Evolutionary conservation across 2,888 invertebrate species (phyloP).

Genomic region (Abrostola tripartita): DNA sequence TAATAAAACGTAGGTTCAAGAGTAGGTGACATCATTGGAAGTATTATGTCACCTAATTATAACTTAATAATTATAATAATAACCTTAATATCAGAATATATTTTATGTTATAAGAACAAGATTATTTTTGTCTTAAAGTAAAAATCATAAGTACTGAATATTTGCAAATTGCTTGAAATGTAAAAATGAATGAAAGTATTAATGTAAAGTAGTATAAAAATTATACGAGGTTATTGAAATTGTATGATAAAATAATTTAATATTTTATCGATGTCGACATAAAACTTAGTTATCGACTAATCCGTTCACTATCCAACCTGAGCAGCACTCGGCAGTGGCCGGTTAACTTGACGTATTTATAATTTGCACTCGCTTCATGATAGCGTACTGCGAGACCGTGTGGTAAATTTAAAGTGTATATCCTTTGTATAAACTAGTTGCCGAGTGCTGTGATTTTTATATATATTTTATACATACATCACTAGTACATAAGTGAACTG

Average conservation of each 20-base stretch:
- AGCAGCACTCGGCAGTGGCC: conserved; percentile 34
- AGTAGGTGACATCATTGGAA: too few species aligned
- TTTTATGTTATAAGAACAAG: too few species aligned
- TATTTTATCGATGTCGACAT: conserved; percentile 21
- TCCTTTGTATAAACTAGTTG: conserved; percentile 37
- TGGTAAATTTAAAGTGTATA: conserved; percentile 46
- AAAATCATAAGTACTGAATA: too few species aligned
- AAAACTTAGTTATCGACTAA: conserved; percentile 13
- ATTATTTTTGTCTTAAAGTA: too few species aligned
- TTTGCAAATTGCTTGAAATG: too few species aligned
- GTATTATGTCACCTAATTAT: too few species aligned
- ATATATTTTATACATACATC: conserved; percentile 58
- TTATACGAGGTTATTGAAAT: too few species aligned
- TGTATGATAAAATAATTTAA: not conserved
- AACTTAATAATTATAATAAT: too few species aligned
- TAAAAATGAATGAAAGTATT: too few species aligned
- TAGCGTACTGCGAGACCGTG: conserved; percentile 45
- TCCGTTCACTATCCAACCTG: conserved; percentile 28
- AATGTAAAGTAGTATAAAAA: too few species aligned
- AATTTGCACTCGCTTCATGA: conserved; percentile 52
- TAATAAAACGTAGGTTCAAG: too few species aligned
- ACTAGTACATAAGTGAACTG: conserved; percentile 71
- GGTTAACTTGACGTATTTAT: conserved; percentile 55
- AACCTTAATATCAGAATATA: too few species aligned
- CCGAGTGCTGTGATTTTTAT: conserved; percentile 55